Percentiles rank a stretch among this genome's conserved stretches.
Conservation (phyloP, 23 tunicate genomes). For the Trididemnum miniatum region DNA sequence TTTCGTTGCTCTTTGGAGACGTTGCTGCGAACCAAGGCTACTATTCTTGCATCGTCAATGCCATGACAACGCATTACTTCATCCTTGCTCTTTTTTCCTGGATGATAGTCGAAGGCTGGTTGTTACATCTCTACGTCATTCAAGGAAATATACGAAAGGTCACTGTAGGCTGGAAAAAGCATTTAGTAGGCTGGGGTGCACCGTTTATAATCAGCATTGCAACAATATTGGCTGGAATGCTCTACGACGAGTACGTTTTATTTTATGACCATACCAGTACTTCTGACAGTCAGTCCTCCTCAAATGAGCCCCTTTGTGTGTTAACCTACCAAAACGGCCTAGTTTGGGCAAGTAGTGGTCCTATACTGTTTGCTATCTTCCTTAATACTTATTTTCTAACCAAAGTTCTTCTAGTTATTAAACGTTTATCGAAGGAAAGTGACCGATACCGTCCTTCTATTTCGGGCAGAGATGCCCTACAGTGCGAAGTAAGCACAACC, state of each 20-base stretch:
- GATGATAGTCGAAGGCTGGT: slow-evolving; percentile 48
- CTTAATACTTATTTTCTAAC: slow-evolving; percentile 19
- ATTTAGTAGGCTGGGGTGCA: slow-evolving; percentile 35
- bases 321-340: slow-evolving; percentile 6
- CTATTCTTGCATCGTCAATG: neutral
- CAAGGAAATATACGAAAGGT: slow-evolving; percentile 22
- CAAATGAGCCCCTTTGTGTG: slow-evolving; percentile 22
- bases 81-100: slow-evolving; percentile 33
- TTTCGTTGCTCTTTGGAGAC: slow-evolving; percentile 11
- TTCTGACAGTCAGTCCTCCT: neutral
- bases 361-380: slow-evolving; percentile 6
- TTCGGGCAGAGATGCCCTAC: neutral
- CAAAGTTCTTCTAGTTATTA: slow-evolving; percentile 7
- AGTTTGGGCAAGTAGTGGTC: slow-evolving; percentile 30
- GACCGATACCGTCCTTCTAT: neutral
- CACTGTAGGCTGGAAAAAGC: slow-evolving; percentile 42
- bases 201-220: slow-evolving; percentile 5
- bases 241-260: slow-evolving; percentile 3
- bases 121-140: slow-evolving; percentile 33
- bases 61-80: slow-evolving; percentile 30
- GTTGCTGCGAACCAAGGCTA: neutral
- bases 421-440: slow-evolving; percentile 6
- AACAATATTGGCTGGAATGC: slow-evolving; percentile 26
- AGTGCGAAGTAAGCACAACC: neutral
- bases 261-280: neutral